Evolutionary conservation across 2,888 invertebrate species (phyloP).

Genomic region (Tolmerus cingulatus): DNA sequence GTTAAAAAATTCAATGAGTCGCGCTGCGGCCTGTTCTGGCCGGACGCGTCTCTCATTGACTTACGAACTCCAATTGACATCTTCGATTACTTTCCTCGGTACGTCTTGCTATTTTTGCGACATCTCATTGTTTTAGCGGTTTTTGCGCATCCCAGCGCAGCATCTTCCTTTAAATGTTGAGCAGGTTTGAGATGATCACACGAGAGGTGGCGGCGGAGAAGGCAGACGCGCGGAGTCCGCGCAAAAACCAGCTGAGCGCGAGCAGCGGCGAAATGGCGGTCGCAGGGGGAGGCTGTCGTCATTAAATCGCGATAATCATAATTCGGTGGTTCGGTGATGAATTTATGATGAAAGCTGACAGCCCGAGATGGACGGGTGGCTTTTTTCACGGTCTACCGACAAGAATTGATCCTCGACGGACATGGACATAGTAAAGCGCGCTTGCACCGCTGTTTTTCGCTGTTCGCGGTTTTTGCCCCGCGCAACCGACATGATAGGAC

Average conservation of each 20-base stretch:
- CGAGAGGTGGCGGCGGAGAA: slow-evolving; percentile 28
- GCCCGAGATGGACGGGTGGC: neutral
- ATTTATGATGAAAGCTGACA: slow-evolving; percentile 45
- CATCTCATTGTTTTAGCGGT: neutral
- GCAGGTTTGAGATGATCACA: slow-evolving; percentile 30
- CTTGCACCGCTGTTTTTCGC: slow-evolving; percentile 1
- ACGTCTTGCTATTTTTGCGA: neutral
- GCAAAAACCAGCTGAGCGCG: neutral
- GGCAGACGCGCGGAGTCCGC: neutral
- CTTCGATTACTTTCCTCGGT: slow-evolving; percentile 26
- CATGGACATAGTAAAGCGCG: slow-evolving; percentile 19
- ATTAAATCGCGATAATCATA: slow-evolving; percentile 45
- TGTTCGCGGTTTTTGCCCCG: neutral
- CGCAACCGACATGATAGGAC: neutral
- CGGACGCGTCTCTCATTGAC: neutral
- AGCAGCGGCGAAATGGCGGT: neutral
- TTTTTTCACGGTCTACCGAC: slow-evolving; percentile 4
- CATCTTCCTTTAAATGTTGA: slow-evolving; percentile 29
- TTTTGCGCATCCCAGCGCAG: neutral
- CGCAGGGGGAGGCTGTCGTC: slow-evolving; percentile 34
- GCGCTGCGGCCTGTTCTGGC: neutral
- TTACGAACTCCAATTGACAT: slow-evolving; percentile 32
- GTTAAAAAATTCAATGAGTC: slow-evolving; percentile 34
- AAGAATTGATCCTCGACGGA: slow-evolving; percentile 1
- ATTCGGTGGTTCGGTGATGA: slow-evolving; percentile 41